phyloP scores from a whole-genome alignment of 2,797 vertebrate species.

The Sebastes nivosus region DNA sequence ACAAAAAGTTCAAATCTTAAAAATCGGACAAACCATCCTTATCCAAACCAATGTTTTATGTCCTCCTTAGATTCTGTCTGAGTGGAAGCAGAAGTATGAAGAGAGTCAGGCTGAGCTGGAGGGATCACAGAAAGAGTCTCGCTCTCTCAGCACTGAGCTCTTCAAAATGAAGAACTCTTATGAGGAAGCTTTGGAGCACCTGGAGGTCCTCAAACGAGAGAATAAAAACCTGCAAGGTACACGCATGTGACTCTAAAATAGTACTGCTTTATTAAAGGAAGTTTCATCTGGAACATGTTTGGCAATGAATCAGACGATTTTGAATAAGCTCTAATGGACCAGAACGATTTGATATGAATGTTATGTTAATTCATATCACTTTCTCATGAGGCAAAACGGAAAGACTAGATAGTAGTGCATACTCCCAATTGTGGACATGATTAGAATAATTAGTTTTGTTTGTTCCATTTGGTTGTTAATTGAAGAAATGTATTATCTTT shows the following conservation, averaged over 20 bases:
- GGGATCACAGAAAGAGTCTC: conserved; percentile 81
- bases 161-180: conserved; percentile 88
- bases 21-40: background rate
- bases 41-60: background rate
- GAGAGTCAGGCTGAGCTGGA: conserved; percentile 86
- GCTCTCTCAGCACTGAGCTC: conserved; percentile 83
- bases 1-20: background rate
- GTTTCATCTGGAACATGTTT: background rate
- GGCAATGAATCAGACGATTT: background rate
- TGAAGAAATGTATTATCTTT: background rate
- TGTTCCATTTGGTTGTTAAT: background rate
- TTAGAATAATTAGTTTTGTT: background rate
- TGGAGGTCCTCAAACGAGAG: conserved; percentile 85
- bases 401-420: background rate
- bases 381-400: background rate
- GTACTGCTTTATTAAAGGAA: background rate
- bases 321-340: background rate
- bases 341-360: background rate
- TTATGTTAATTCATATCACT: background rate
- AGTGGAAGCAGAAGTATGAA: conserved; percentile 86
- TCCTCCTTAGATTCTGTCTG: conserved; percentile 64
- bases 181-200: conserved; percentile 78
- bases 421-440: background rate
- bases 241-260: background rate
- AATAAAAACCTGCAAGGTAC: conserved; percentile 84